These are phyloP conservation scores for Rhopalosiphum padi DNA, from an alignment of 1,140 invertebrate genomes.

Conservation along the genomic window DNA sequence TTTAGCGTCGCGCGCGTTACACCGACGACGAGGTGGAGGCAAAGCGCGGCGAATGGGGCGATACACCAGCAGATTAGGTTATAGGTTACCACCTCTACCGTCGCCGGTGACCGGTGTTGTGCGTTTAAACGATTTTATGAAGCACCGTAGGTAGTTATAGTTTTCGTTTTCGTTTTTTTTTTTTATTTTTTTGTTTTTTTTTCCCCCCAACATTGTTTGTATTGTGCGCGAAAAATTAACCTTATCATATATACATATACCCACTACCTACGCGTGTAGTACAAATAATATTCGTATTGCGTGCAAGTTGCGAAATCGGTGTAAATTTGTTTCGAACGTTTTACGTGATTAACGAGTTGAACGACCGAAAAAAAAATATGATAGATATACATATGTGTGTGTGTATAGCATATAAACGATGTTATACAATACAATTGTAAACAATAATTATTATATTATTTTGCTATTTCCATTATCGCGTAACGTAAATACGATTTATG, in stretches of 20 bases:
- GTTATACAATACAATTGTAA: background rate
- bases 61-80: background rate
- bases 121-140: conserved; percentile 3
- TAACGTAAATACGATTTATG: background rate
- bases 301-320: background rate
- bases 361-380: background rate
- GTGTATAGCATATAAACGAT: background rate
- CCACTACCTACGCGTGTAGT: background rate
- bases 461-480: background rate
- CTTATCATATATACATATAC: background rate
- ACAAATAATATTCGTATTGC: conserved; percentile 8
- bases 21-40: too few species aligned
- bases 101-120: too few species aligned
- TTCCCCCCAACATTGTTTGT: background rate
- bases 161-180: background rate
- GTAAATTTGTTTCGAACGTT: background rate
- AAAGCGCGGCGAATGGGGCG: background rate
- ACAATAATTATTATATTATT: background rate
- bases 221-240: background rate
- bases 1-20: background rate
- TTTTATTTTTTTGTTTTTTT: background rate
- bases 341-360: background rate
- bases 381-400: too few species aligned
- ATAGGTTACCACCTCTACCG: background rate
- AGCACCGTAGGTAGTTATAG: background rate